These are phyloP conservation scores for Druon quercuslanigerum DNA, from an alignment of 1,140 invertebrate species.

Conservation along the genomic window DNA sequence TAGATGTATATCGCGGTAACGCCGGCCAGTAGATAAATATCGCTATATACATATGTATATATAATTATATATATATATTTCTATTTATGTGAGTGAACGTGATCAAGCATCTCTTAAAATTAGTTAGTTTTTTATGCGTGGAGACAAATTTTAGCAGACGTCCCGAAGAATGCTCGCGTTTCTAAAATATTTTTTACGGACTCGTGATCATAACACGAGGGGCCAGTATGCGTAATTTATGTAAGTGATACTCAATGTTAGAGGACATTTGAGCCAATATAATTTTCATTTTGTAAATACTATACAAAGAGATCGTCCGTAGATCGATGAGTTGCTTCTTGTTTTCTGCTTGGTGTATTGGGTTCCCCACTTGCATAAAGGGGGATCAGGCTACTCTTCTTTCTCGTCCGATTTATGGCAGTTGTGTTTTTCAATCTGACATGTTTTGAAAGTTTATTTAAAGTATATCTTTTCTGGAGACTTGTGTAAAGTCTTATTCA, in stretches of 20 bases:
- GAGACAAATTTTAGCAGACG: neutral
- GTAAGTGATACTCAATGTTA: slow-evolving; percentile 20
- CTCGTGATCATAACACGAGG: slow-evolving; percentile 30
- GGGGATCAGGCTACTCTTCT: slow-evolving; percentile 32
- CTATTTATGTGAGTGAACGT: slow-evolving; percentile 51
- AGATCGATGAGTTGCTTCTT: slow-evolving; percentile 45
- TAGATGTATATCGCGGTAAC: slow-evolving; percentile 49
- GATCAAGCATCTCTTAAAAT: slow-evolving; percentile 11
- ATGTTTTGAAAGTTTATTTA: slow-evolving; percentile 24
- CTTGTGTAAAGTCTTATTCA: no score
- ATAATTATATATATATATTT: slow-evolving; percentile 43
- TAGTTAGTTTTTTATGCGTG: neutral
- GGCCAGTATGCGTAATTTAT: slow-evolving; percentile 38
- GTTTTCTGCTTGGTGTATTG: slow-evolving; percentile 46
- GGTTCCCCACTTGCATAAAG: slow-evolving; percentile 38
- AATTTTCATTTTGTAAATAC: slow-evolving; percentile 29
- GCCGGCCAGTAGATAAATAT: slow-evolving; percentile 58
- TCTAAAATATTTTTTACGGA: neutral
- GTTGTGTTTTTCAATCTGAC: slow-evolving; percentile 13
- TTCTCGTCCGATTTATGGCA: slow-evolving; percentile 28
- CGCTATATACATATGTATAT: slow-evolving; percentile 54
- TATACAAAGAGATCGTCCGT: slow-evolving; percentile 1
- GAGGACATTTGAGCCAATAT: slow-evolving; percentile 35
- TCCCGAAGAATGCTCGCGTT: neutral
- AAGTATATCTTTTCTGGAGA: neutral